Base-by-base conservation (phyloP, 2,888 invertebrate genomes). In the Epirrhoe tristata region DNA sequence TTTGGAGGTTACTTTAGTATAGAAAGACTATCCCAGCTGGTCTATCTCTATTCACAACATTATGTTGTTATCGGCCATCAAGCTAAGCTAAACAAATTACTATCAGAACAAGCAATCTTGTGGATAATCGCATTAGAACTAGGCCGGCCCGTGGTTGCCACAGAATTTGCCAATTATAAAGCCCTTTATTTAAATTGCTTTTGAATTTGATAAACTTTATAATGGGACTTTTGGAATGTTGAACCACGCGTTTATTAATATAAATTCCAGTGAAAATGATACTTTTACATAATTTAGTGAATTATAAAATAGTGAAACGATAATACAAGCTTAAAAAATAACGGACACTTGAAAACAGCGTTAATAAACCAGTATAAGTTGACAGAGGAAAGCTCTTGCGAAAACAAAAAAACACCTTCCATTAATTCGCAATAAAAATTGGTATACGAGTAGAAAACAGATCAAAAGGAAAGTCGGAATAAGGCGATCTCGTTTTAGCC, bases 381-480 rank as follows among this genome's bases (percentile, higher is more conserved):
- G 48, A 16, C 48, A 48, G 14, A 48, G 16, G 48, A 48, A 46
- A 46, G 46, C 46, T 46, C 46, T 7, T 16, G 14, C 7, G 31
- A 58, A 48, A 57, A n/a, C n/a, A n/a, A n/a, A 48, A 58, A 46
- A 5, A 1, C 12, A 32, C n/a, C 46, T 4, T 17, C 34, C 52
- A 56, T 32, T 39, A 39, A 67, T 63, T 71, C 69, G 55, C 55
- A 52, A 24, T 55, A 39, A 50, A 56, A 67, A 67, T 60, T 52
- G 53, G 24, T 24, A 24, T 24, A 52, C n/a, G 56, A 16, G 55
- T 63, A 71, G 71, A 65, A 71, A 71, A 63, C 50, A 65, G 63
- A 67, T 61, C n/a, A n/a, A n/a, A n/a, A n/a, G 58, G 71, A 72
- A 72, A 72, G 71, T 66, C 58, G 67, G 63, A 63, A 67, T 66